Conservation (phyloP, 1,140 invertebrate genomes). For the Zophobas atratus region DNA sequence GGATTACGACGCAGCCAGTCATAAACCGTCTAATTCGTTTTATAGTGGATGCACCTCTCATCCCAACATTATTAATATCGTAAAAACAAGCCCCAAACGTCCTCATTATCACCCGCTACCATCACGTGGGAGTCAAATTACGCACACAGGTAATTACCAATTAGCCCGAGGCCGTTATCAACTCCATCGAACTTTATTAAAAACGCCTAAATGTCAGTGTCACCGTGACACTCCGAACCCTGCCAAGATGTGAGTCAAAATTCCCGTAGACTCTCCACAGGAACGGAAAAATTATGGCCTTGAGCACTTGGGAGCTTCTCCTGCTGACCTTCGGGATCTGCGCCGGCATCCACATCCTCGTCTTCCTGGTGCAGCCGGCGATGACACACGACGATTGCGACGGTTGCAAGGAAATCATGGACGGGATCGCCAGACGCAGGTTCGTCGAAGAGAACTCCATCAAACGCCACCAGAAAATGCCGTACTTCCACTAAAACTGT, state of each 20-base stretch:
- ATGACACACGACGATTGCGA: background rate
- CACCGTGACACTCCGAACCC: too few relatives aligned
- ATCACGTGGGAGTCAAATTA: background rate
- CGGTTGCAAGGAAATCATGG: background rate
- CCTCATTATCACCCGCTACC: conserved; percentile 21
- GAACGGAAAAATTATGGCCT: background rate
- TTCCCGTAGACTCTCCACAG: too few relatives aligned
- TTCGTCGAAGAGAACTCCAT: conserved; percentile 23
- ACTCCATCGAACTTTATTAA: background rate
- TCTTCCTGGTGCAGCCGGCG: conserved; percentile 1
- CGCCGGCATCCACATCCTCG: conserved; percentile 17
- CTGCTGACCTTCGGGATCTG: conserved; percentile 21
- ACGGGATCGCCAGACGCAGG: background rate
- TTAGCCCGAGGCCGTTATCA: too few relatives aligned
- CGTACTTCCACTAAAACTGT: conserved; percentile 11
- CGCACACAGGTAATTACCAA: too few relatives aligned
- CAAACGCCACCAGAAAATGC: background rate
- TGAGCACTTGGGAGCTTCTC: background rate
- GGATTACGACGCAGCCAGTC: conserved; percentile 19
- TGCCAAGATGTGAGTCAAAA: too few relatives aligned
- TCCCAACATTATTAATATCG: conserved; percentile 21
- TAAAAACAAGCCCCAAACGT: conserved; percentile 4
- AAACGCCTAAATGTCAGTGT: conserved; percentile 1
- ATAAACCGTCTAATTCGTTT: conserved; percentile 16
- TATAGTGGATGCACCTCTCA: conserved; percentile 18